These are phyloP conservation scores for Sarcophaga caerulescens DNA, from an alignment of 2,888 invertebrate species.

Conservation along the genomic window DNA sequence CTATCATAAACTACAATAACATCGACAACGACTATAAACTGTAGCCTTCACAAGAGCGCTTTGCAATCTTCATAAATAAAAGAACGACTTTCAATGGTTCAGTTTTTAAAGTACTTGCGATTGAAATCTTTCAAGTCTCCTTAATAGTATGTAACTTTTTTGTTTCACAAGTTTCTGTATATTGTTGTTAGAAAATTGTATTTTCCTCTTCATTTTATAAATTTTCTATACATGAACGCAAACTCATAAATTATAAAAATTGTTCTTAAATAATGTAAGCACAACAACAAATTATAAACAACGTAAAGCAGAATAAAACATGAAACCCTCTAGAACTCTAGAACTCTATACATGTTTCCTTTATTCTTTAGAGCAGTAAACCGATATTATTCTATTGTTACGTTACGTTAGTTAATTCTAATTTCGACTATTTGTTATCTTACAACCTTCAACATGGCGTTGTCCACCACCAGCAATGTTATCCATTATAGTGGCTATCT, in stretches of 20 bases:
- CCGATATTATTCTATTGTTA: conserved; percentile 6
- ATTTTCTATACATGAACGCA: conserved; percentile 1
- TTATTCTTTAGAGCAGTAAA: not conserved
- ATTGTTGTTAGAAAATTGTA: not conserved
- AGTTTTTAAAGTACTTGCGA: conserved; percentile 13
- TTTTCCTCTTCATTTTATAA: not conserved
- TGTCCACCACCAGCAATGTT: not conserved
- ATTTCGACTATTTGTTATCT: conserved; percentile 10
- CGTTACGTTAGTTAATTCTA: conserved; percentile 11
- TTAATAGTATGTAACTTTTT: too few relatives aligned
- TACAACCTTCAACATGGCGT: conserved; percentile 13
- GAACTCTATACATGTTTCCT: not conserved
- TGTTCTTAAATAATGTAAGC: not conserved
- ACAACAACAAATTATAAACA: not conserved
- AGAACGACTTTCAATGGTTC: not conserved
- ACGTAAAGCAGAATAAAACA: not conserved
- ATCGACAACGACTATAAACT: not conserved
- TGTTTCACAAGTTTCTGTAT: not conserved
- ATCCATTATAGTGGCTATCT: conserved; percentile 17
- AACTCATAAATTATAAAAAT: not conserved
- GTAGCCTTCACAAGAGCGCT: conserved; percentile 2
- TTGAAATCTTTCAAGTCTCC: not conserved
- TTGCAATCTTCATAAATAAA: conserved; percentile 9
- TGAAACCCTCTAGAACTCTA: not conserved
- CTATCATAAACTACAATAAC: too few relatives aligned